Evolutionary conservation across 2,113 vertebrate species (phyloP).

Genomic region (Cololabis saira): DNA sequence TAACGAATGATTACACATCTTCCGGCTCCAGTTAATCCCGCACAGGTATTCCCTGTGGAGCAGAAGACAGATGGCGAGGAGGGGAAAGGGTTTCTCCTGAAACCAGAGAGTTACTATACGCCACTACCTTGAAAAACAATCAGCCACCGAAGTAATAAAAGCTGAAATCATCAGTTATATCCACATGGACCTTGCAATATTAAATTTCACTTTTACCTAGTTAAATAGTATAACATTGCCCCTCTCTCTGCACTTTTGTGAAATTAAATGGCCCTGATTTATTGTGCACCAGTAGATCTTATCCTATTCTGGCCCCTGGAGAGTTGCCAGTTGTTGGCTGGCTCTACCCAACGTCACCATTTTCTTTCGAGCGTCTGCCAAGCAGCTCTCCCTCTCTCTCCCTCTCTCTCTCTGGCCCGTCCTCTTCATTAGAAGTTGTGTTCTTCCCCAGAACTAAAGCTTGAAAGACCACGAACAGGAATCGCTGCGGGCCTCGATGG

Average conservation of each 20-base stretch:
- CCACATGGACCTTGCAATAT: conserved; percentile 60
- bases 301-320: conserved; percentile 31
- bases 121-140: conserved; percentile 34
- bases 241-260: conserved; percentile 46
- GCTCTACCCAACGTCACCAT: conserved; percentile 11
- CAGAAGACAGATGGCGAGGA: conserved; percentile 73
- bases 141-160: conserved; percentile 59
- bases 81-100: conserved; percentile 46
- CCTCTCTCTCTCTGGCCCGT: conserved; percentile 11
- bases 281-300: conserved; percentile 39
- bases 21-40: conserved; percentile 73
- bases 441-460: conserved; percentile 45
- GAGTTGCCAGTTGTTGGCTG: conserved; percentile 39
- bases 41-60: conserved; percentile 78
- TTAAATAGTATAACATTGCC: conserved; percentile 65
- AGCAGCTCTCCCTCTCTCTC: conserved; percentile 20
- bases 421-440: conserved; percentile 70
- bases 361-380: conserved; percentile 43
- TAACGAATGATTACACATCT: conserved; percentile 81
- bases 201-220: conserved; percentile 60
- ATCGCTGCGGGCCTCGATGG: conserved; percentile 31
- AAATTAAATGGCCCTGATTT: conserved; percentile 57
- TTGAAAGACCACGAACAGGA: conserved; percentile 17
- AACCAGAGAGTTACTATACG: conserved; percentile 56
- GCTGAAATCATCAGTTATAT: conserved; percentile 66